Evolutionary conservation across 2,888 invertebrate species (phyloP).

Genomic region (Ditula angustiorana): DNA sequence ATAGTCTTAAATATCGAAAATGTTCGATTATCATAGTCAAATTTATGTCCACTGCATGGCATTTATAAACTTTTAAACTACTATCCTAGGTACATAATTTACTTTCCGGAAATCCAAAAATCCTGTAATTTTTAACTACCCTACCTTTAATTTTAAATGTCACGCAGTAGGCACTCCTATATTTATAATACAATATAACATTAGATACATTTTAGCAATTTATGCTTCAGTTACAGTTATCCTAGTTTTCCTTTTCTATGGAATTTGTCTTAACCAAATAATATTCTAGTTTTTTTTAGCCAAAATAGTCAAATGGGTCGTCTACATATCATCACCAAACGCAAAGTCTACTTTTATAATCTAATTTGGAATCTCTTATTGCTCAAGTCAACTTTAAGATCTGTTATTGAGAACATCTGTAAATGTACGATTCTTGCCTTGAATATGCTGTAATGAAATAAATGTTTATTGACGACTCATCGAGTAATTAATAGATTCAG

Average conservation of each 20-base stretch:
- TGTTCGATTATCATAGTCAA: constrained; percentile 10
- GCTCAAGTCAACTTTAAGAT: too few species aligned
- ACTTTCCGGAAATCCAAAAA: not conserved
- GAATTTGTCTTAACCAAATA: not conserved
- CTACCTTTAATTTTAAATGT: not conserved
- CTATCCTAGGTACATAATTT: not conserved
- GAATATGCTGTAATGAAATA: too few species aligned
- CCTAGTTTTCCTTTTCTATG: not conserved
- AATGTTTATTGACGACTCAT: too few species aligned
- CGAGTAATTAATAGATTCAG: too few species aligned
- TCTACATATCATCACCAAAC: too few species aligned
- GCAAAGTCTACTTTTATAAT: too few species aligned
- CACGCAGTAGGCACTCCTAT: not conserved
- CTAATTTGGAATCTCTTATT: too few species aligned
- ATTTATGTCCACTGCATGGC: constrained; percentile 25
- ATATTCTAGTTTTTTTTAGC: not conserved
- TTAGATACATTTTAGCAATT: not conserved
- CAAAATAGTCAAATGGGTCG: too few species aligned
- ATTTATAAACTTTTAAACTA: constrained; percentile 12
- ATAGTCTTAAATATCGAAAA: constrained; percentile 17
- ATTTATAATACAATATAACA: not conserved
- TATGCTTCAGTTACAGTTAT: not conserved
- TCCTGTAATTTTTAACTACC: not conserved
- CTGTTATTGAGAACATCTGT: too few species aligned
- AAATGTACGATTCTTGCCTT: too few species aligned